Conservation (phyloP, 2,888 invertebrate genomes). For the Teleiodes luculella region DNA sequence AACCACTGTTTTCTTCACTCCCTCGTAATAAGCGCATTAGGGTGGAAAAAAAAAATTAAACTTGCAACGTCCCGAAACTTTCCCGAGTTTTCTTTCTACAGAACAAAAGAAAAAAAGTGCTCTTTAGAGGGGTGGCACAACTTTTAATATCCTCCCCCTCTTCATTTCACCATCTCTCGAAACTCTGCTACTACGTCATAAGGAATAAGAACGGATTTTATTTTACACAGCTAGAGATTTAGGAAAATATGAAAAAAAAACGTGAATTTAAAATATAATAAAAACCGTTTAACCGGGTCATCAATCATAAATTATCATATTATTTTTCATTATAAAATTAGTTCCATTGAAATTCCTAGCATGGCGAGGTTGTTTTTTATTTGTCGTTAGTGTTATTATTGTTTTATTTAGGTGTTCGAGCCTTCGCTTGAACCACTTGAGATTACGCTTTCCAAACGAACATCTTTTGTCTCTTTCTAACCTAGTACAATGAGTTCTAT, state of each 20-base stretch:
- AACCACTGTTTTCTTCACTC: constrained; percentile 44
- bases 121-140: constrained; percentile 73
- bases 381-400: too few species aligned
- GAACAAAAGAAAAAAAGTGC: constrained; percentile 57
- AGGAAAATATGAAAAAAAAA: neutral
- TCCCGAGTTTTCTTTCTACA: constrained; percentile 62
- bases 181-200: constrained; percentile 8
- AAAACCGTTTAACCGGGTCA: too few species aligned
- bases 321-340: too few species aligned
- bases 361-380: too few species aligned
- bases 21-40: constrained; percentile 77
- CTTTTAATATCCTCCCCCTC: constrained; percentile 62
- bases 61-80: constrained; percentile 61
- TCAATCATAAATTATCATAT: too few species aligned
- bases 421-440: too few species aligned
- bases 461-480: too few species aligned
- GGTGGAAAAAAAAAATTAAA: constrained; percentile 67
- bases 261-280: constrained; percentile 15
- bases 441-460: too few species aligned
- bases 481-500: too few species aligned
- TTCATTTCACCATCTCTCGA: constrained; percentile 11
- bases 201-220: constrained; percentile 25
- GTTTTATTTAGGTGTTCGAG: too few species aligned
- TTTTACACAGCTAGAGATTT: neutral
- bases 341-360: too few species aligned